These are phyloP conservation scores for Caenorhabditis macrosperma DNA, from an alignment of 2,888 invertebrate species.

Conservation along the genomic window DNA sequence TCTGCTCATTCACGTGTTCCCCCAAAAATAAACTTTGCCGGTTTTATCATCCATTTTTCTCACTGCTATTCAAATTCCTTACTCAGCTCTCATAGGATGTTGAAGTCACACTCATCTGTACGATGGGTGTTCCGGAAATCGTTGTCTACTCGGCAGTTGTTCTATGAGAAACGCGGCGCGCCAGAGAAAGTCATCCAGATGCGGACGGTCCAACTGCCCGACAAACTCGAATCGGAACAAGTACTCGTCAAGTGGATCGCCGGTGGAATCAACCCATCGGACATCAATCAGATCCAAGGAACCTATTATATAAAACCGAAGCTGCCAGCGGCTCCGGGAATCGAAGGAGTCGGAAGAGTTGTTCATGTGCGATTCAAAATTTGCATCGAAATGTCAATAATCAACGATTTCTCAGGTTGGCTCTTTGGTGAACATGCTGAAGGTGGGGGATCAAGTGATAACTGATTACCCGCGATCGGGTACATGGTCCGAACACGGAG, in stretches of 20 bases:
- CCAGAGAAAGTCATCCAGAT: constrained; percentile 67
- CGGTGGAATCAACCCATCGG: constrained; percentile 96
- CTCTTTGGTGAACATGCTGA: constrained; percentile 82
- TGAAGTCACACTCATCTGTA: constrained; percentile 16
- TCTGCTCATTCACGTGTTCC: too few relatives aligned
- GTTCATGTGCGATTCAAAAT: constrained; percentile 80
- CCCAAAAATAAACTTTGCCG: too few relatives aligned
- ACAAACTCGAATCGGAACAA: constrained; percentile 29
- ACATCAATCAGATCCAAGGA: constrained; percentile 91
- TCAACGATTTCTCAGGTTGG: constrained; percentile 83
- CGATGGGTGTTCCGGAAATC: constrained; percentile 12
- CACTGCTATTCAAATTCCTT: too few relatives aligned
- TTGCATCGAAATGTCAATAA: too few relatives aligned
- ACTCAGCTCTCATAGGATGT: too few relatives aligned
- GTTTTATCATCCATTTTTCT: too few relatives aligned
- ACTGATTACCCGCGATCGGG: constrained; percentile 86
- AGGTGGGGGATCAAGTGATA: constrained; percentile 89
- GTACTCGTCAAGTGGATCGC: constrained; percentile 90
- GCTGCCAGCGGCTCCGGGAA: constrained; percentile 91
- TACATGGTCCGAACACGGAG: constrained; percentile 83
- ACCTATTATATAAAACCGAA: constrained; percentile 75
- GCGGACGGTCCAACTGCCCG: constrained; percentile 40
- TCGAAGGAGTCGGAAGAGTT: constrained; percentile 94
- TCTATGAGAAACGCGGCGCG: constrained; percentile 72
- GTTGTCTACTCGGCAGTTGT: constrained; percentile 60